Base-by-base conservation (phyloP, 2,113 vertebrate species). In the Prunella fulvescens region DNA sequence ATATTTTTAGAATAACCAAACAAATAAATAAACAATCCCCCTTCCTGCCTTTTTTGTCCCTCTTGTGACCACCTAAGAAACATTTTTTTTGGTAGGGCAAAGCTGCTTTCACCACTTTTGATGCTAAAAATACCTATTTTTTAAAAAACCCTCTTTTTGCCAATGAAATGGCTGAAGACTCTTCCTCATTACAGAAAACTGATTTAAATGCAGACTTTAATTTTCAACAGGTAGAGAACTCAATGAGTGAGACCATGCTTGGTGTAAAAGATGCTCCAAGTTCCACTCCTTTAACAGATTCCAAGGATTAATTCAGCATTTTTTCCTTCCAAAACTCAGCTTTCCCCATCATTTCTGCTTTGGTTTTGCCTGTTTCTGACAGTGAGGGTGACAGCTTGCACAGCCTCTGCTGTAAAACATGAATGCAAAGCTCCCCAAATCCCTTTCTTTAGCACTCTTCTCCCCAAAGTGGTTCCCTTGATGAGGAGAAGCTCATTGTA, bases 141-240 rank as follows among this genome's bases (percentile, higher is more conserved):
- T 25, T 3, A 4, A 28, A 54, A 58, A 29, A 26, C n/a, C 3
- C 17, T 58, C 51, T 45, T 93, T 85, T 89, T 86, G 65, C 85
- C 84, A 92, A 61, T 33, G 85, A 96, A 97, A 92, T 69, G 77
- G 65, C 80, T 70, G 87, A 81, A 92, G 65, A 64, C 54, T 51
- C 74, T 89, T 47, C 69, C 58, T 89, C 96, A 64, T 86, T 71
- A 91, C 6, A 54, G 81, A 90, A 95, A 97, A 93, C 2, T 67
- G 77, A 92, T 91, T 97, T 97, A 91, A 93, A 92, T 33, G 86
- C 88, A 94, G 92, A 85, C 25, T 76, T 81, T 89, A 28, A 95
- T 96, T 97, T 96, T 84, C 97, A 92, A 93, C 95, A 93, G 91
- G 94, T 47, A 57, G 72, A 93, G 62, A 40, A 84, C 96, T 83